Conservation (phyloP, 2,113 vertebrate genomes). For the Bos taurus region DNA sequence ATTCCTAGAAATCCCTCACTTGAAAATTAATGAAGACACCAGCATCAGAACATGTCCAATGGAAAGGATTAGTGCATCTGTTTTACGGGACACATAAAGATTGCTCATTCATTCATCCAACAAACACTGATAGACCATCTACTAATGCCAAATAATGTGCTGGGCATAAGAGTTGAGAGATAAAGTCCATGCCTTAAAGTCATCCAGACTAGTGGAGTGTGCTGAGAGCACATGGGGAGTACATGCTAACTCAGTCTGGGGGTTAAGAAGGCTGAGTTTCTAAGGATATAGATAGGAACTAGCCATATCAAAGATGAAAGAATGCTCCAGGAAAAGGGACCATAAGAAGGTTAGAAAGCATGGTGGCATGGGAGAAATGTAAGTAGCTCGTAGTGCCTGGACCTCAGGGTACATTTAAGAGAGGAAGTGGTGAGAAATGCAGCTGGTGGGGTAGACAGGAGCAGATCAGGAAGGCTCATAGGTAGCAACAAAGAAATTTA, state of each 20-base stretch:
- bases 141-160: not conserved
- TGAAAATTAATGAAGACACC: conserved; percentile 15
- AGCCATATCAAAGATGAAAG: not conserved
- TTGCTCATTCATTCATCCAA: not conserved
- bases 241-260: not conserved
- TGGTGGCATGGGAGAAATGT: not conserved
- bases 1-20: not conserved
- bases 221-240: not conserved
- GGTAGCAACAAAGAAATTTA: not conserved
- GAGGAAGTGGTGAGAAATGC: not conserved
- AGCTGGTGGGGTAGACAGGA: not conserved
- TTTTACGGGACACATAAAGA: not conserved
- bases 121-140: not conserved
- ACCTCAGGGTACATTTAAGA: not conserved
- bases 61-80: not conserved
- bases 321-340: not conserved
- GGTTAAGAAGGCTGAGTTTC: not conserved
- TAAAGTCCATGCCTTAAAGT: not conserved
- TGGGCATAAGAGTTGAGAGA: not conserved
- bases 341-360: not conserved
- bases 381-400: not conserved
- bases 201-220: not conserved
- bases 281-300: not conserved
- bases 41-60: not conserved
- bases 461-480: not conserved